Evolutionary conservation across 1,140 invertebrate species (phyloP).

Genomic region (Chymomyza costata): DNA sequence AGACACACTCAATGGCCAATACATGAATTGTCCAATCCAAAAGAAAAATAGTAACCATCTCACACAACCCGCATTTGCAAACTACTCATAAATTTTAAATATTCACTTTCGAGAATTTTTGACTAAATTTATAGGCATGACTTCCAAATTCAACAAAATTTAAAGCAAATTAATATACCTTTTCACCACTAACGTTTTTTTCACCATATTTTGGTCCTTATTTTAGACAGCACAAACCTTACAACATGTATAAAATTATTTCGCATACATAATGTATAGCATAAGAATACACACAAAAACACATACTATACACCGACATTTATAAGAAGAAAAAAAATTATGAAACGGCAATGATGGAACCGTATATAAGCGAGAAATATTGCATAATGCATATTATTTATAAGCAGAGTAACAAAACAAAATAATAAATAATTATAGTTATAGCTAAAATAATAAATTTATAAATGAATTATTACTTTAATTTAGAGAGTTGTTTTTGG

Average conservation of each 20-base stretch:
- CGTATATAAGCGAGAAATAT: constrained; percentile 47
- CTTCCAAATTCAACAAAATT: constrained; percentile 16
- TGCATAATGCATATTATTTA: constrained; percentile 60
- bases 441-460: constrained; percentile 72
- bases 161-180: too few relatives aligned
- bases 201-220: too few relatives aligned
- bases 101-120: constrained; percentile 28
- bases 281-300: constrained; percentile 28
- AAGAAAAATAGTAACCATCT: too few relatives aligned
- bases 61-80: too few relatives aligned
- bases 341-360: too few relatives aligned
- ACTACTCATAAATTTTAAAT: too few relatives aligned
- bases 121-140: constrained; percentile 17
- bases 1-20: not conserved
- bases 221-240: too few relatives aligned
- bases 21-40: too few relatives aligned
- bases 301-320: not conserved
- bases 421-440: constrained; percentile 37
- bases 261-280: constrained; percentile 48
- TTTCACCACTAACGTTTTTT: too few relatives aligned
- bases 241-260: constrained; percentile 25
- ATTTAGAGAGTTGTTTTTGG: constrained; percentile 62
- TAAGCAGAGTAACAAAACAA: constrained; percentile 36
- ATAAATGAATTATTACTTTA: constrained; percentile 65
- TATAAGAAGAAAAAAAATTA: constrained; percentile 17